Evolutionary conservation across 2,797 vertebrate genomes (phyloP).

Genomic region (Avahi laniger): DNA sequence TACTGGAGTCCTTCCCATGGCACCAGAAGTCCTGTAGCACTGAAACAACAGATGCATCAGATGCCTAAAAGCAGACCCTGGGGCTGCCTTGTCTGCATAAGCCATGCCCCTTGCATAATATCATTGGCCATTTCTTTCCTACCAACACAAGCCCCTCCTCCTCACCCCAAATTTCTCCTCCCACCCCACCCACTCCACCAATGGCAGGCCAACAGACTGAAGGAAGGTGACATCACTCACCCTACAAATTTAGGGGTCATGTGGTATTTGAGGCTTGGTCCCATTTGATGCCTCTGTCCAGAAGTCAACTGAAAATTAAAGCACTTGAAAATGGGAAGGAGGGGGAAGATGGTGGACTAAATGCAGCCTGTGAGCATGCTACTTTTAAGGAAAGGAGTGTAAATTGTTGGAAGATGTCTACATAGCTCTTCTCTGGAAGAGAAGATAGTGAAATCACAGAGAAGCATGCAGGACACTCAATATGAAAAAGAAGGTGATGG

Average conservation of each 20-base stretch:
- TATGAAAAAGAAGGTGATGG: background rate
- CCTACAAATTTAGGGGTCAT: background rate
- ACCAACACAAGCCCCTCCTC: background rate
- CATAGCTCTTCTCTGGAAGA: background rate
- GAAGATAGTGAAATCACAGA: background rate
- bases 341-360: background rate
- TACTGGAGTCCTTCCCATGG: background rate
- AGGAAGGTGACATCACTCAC: background rate
- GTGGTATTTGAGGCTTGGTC: background rate
- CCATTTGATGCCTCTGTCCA: background rate
- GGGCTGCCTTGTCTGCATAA: background rate
- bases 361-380: background rate
- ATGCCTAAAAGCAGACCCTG: background rate
- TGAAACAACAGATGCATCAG: background rate
- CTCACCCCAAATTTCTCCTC: background rate
- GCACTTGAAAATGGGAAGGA: background rate
- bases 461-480: background rate
- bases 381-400: background rate
- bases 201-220: background rate
- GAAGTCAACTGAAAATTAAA: background rate
- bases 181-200: fast-evolving
- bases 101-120: background rate
- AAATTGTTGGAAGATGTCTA: background rate
- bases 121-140: background rate
- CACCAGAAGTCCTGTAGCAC: background rate